Evolutionary conservation across 2,113 vertebrate species (phyloP).

Genomic region (Coptodon rendalli): DNA sequence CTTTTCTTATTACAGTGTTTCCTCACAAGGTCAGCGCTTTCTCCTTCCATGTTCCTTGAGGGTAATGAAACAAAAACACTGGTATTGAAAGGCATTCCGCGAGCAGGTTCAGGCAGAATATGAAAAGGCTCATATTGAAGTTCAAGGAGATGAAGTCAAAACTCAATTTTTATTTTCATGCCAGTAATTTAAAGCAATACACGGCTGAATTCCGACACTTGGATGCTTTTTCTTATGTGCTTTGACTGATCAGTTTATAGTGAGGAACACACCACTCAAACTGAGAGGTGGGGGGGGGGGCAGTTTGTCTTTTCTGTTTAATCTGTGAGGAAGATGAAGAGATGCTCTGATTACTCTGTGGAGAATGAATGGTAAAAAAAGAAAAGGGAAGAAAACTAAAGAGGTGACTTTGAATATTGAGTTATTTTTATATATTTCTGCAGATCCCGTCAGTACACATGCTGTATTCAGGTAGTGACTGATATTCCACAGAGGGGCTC

Average conservation of each 20-base stretch:
- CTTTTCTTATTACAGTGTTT: conserved; percentile 3
- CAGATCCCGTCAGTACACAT: background rate
- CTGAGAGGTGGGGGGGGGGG: background rate
- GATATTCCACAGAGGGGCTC: background rate
- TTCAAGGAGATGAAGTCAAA: conserved; percentile 55
- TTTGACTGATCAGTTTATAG: conserved; percentile 25
- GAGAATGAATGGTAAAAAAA: background rate
- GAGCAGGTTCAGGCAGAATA: conserved; percentile 6
- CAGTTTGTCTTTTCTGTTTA: conserved; percentile 17
- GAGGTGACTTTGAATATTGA: conserved; percentile 4
- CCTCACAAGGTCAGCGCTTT: conserved; percentile 53
- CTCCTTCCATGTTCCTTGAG: conserved; percentile 35
- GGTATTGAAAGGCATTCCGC: conserved; percentile 29
- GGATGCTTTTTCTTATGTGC: conserved; percentile 16
- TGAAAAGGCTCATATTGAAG: conserved; percentile 41
- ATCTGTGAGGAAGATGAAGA: conserved; percentile 24
- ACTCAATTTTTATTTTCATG: conserved; percentile 43
- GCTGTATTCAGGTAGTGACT: background rate
- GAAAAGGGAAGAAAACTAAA: background rate
- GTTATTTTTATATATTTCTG: conserved; percentile 22
- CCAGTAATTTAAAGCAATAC: conserved; percentile 38
- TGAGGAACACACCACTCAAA: background rate
- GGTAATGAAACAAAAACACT: conserved; percentile 46
- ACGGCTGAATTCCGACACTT: conserved; percentile 12
- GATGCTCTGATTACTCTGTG: conserved; percentile 26